phyloP scores from a whole-genome alignment of 2,113 vertebrate genomes.

The Probosciger aterrimus region DNA sequence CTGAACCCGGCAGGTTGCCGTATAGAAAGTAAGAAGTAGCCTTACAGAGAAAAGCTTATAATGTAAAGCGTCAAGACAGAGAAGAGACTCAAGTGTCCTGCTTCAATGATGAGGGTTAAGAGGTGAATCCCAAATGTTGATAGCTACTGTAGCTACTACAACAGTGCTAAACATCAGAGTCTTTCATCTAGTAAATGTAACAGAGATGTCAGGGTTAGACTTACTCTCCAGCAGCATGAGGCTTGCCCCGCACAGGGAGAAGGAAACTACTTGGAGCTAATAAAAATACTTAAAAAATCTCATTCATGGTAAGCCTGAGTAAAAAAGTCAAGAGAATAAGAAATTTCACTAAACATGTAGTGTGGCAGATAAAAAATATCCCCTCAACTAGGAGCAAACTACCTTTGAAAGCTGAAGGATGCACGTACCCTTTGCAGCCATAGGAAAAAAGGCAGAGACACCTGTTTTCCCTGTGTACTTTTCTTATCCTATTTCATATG shows the following conservation, averaged over 20 bases:
- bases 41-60: not conserved
- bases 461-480: not conserved
- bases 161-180: not conserved
- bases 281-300: not conserved
- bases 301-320: not conserved
- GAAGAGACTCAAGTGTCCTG: not conserved
- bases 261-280: not conserved
- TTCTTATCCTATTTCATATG: not conserved
- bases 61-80: not conserved
- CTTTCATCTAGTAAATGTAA: not conserved
- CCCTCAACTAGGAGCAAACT: not conserved
- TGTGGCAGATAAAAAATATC: not conserved
- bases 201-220: not conserved
- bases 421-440: not conserved
- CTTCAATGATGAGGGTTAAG: not conserved
- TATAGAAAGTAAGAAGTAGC: not conserved
- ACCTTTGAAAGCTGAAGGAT: not conserved
- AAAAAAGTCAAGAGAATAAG: not conserved
- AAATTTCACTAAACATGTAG: not conserved
- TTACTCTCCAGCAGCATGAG: not conserved
- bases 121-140: not conserved
- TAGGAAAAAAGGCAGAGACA: not conserved
- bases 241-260: not conserved
- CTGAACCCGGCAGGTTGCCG: not conserved
- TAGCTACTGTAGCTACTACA: not conserved